Conservation (phyloP, 2,888 invertebrate species). For the Hymenopus coronatus region DNA sequence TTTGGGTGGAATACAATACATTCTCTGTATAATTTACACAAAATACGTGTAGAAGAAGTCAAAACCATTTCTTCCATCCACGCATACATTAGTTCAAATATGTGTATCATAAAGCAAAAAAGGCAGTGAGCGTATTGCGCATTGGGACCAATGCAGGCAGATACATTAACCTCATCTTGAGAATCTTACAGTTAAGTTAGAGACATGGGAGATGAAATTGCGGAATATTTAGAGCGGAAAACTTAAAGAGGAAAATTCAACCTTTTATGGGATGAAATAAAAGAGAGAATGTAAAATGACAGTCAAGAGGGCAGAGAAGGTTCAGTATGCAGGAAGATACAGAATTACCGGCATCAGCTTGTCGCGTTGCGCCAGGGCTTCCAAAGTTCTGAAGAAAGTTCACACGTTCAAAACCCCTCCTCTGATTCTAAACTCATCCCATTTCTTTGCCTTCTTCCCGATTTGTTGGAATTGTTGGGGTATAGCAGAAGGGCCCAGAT, state of each 20-base stretch:
- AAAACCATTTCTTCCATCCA: too few species aligned
- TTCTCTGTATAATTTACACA: too few species aligned
- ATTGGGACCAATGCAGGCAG: background rate
- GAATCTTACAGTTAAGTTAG: background rate
- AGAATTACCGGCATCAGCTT: background rate
- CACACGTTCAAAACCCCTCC: background rate
- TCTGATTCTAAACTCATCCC: background rate
- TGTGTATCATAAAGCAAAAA: too few species aligned
- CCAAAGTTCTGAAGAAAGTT: slow-evolving; percentile 9
- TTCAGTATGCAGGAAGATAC: background rate
- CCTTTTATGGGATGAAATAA: background rate
- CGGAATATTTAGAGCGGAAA: background rate
- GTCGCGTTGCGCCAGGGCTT: background rate
- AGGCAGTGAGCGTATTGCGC: background rate
- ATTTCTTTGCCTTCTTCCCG: background rate
- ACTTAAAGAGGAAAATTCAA: background rate
- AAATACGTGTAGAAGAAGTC: too few species aligned
- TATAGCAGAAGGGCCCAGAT: background rate
- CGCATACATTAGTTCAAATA: too few species aligned
- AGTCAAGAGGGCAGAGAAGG: background rate
- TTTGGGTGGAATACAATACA: too few species aligned
- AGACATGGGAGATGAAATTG: background rate
- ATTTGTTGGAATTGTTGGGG: background rate
- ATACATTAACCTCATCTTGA: background rate
- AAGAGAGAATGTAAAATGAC: background rate